phyloP scores from a whole-genome alignment of 2,888 invertebrate genomes.

The Nematopogon swammerdamellus region DNA sequence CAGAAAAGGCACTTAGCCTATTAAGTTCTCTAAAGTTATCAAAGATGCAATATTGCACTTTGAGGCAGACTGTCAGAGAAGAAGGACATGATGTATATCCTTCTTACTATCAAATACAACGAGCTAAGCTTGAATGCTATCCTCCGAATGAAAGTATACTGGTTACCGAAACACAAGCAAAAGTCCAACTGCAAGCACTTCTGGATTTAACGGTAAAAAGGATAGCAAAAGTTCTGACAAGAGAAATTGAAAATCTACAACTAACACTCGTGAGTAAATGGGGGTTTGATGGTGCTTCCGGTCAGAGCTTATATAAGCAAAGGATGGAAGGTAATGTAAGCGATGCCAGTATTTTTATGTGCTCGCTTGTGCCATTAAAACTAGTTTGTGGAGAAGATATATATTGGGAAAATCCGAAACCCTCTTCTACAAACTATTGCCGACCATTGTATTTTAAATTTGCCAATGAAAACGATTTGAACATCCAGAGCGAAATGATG shows the following conservation, averaged over 20 bases:
- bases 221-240: slow-evolving; percentile 1
- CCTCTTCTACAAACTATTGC: slow-evolving; percentile 10
- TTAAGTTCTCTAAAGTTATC: not conserved
- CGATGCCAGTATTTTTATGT: slow-evolving; percentile 8
- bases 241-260: not conserved
- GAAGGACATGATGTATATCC: not conserved
- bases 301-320: slow-evolving; percentile 10
- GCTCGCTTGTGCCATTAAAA: slow-evolving; percentile 9
- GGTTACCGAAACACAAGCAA: not conserved
- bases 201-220: slow-evolving; percentile 2
- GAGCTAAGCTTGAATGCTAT: not conserved
- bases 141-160: not conserved
- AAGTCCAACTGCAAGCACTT: not conserved
- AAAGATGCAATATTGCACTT: not conserved
- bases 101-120: not conserved
- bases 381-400: slow-evolving; percentile 2
- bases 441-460: slow-evolving; percentile 6
- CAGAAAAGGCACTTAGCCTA: not conserved
- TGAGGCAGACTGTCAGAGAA: not conserved
- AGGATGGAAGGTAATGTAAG: slow-evolving; percentile 4
- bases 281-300: slow-evolving; percentile 10
- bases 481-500: slow-evolving; percentile 5
- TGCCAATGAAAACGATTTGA: not conserved
- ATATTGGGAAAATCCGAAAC: slow-evolving; percentile 9
- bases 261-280: slow-evolving; percentile 6